Conservation (phyloP, 2,797 vertebrate genomes). For the Onychomys arenicola region DNA sequence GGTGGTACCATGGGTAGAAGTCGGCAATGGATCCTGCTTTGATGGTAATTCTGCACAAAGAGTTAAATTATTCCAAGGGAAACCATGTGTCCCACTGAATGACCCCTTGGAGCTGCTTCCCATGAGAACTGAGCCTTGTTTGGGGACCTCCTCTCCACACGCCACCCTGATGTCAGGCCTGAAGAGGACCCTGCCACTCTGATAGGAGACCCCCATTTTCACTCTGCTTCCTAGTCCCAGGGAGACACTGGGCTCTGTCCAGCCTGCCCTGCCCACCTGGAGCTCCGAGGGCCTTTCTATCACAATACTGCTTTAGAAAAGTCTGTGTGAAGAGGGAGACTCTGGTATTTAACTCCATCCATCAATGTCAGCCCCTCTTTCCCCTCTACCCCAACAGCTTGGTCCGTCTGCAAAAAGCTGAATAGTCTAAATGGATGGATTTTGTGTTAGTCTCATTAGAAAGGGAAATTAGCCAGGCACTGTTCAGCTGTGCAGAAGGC, state of each 20-base stretch:
- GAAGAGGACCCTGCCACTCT: constrained; percentile 38
- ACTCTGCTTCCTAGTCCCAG: not conserved
- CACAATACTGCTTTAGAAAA: constrained; percentile 83
- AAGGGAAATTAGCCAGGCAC: constrained; percentile 83
- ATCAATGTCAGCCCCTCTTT: constrained; percentile 81
- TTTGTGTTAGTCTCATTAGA: constrained; percentile 83
- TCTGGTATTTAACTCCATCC: constrained; percentile 82
- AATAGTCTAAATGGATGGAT: constrained; percentile 81
- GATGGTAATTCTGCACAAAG: constrained; percentile 17
- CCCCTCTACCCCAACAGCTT: constrained; percentile 78
- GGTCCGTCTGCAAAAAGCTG: constrained; percentile 81
- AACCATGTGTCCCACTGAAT: not conserved
- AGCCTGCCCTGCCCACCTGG: constrained; percentile 77
- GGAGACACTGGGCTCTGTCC: constrained; percentile 71
- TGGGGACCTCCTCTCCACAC: not conserved
- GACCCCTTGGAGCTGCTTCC: constrained; percentile 23
- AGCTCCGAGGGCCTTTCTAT: constrained; percentile 65
- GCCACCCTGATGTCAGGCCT: constrained; percentile 13
- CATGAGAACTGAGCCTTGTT: constrained; percentile 36
- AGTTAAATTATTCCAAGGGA: not conserved
- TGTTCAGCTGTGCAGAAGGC: constrained; percentile 81
- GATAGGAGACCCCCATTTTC: not conserved
- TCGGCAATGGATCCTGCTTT: not conserved
- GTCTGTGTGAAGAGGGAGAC: constrained; percentile 68
- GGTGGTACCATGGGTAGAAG: not conserved